These are phyloP conservation scores for Amphiprion clarkii DNA, from an alignment of 2,797 vertebrate species.

Conservation along the genomic window DNA sequence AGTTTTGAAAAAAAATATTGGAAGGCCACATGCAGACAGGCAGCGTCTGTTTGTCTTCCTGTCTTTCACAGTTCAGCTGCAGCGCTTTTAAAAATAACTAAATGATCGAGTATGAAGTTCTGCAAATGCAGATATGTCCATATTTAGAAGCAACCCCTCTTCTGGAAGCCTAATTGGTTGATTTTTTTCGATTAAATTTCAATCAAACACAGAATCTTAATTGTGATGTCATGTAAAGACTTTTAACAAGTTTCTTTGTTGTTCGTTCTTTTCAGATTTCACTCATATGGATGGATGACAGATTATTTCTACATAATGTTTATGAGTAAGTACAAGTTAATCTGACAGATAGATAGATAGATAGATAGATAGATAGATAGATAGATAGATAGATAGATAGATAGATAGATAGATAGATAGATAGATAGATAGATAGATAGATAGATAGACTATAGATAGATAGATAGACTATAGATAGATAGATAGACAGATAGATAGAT, in stretches of 20 bases:
- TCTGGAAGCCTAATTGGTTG: neutral
- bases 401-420: no score
- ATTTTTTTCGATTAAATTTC: neutral
- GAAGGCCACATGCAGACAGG: neutral
- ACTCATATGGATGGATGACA: slow-evolving; percentile 6
- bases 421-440: no score
- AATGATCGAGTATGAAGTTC: slow-evolving; percentile 43
- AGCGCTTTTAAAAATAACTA: slow-evolving; percentile 55
- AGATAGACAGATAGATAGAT: no score
- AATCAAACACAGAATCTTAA: neutral
- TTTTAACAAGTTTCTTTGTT: slow-evolving; percentile 1
- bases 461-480: no score
- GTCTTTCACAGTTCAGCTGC: slow-evolving; percentile 37
- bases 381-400: no score
- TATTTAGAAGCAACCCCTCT: slow-evolving; percentile 24
- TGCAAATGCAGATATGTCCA: slow-evolving; percentile 19
- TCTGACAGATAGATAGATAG: no score
- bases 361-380: no score
- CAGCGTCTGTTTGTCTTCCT: slow-evolving; percentile 2
- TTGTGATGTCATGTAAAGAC: neutral
- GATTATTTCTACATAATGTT: slow-evolving; percentile 12
- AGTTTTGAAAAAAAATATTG: neutral
- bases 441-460: no score
- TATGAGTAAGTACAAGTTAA: slow-evolving; percentile 35
- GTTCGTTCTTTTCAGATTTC: slow-evolving; percentile 23